Conservation (phyloP, 1,140 invertebrate genomes). For the Nixonia krombeini region DNA sequence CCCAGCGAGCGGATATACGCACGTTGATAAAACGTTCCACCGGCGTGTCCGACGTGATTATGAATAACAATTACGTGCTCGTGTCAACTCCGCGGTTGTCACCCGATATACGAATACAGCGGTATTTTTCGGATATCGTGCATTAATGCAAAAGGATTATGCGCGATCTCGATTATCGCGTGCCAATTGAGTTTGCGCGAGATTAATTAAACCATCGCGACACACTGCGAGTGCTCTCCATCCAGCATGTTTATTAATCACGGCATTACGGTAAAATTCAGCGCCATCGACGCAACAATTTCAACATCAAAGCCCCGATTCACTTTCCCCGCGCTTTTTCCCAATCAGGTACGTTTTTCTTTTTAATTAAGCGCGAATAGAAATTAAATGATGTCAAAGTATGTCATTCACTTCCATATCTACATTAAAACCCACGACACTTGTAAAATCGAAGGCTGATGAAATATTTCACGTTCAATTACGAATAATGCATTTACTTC, state of each 20-base stretch:
- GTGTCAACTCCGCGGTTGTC: not conserved
- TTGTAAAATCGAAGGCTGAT: no score
- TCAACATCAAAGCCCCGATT: no score
- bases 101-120: not conserved
- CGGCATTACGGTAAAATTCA: conserved; percentile 4
- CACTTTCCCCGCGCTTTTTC: no score
- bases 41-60: no score
- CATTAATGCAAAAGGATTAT: conserved; percentile 7
- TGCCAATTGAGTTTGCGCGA: conserved; percentile 3
- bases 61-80: conserved; percentile 7
- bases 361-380: not conserved
- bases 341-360: no score
- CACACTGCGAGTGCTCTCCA: not conserved
- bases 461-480: no score
- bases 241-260: conserved; percentile 14
- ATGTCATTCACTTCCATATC: no score
- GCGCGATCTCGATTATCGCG: conserved; percentile 7
- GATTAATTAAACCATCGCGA: conserved; percentile 9
- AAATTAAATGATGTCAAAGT: no score
- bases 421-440: no score
- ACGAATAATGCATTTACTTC: no score
- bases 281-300: no score
- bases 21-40: no score
- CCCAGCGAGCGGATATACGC: not conserved
- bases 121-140: not conserved